Evolutionary conservation across 2,797 vertebrate species (phyloP).

Genomic region (Phoebastria nigripes): DNA sequence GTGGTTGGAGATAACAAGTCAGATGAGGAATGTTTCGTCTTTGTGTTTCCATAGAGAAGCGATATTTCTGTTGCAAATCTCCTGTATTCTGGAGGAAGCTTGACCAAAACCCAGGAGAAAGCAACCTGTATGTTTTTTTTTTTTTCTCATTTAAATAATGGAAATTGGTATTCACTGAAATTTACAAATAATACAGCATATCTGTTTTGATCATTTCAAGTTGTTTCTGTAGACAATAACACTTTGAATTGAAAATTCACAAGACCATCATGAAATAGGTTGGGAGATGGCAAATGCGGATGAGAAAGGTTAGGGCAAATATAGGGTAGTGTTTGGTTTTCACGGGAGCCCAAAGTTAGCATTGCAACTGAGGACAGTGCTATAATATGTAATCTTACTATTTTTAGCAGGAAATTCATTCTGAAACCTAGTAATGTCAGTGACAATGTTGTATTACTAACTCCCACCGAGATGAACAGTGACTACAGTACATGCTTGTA

Average conservation of each 20-base stretch:
- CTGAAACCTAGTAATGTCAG: not conserved
- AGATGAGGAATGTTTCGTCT: not conserved
- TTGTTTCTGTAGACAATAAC: not conserved
- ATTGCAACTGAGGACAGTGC: not conserved
- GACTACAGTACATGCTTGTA: not conserved
- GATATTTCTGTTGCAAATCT: not conserved
- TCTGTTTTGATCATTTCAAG: not conserved
- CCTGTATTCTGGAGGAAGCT: not conserved
- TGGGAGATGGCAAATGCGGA: not conserved
- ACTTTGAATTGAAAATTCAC: not conserved
- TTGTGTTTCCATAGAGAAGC: not conserved
- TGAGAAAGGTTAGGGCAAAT: not conserved
- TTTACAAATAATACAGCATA: not conserved
- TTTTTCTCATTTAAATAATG: not conserved
- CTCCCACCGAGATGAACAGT: not conserved
- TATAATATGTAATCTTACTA: not conserved
- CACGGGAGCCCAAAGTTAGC: not conserved
- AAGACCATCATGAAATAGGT: not conserved
- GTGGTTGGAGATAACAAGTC: not conserved
- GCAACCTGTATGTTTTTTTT: rapidly evolving
- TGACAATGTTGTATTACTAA: not conserved
- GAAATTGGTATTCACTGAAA: not conserved
- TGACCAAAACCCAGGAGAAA: not conserved
- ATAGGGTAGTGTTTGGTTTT: not conserved
- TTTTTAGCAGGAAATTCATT: not conserved